Percentiles rank a stretch among this genome's conserved stretches.
These are phyloP conservation scores for Netelia inedita DNA, from an alignment of 2,888 invertebrate genomes.

Conservation along the genomic window DNA sequence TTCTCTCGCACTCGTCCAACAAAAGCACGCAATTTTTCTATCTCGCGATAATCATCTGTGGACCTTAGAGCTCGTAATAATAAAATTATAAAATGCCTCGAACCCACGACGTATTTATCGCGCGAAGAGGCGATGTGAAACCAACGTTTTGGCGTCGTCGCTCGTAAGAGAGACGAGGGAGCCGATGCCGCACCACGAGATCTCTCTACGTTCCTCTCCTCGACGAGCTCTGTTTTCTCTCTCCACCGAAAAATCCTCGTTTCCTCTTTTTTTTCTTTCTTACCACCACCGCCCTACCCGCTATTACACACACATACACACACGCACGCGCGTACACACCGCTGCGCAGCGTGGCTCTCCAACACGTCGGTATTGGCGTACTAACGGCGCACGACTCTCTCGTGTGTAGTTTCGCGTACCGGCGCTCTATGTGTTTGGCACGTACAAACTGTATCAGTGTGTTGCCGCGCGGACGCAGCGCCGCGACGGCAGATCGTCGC, in stretches of 20 bases:
- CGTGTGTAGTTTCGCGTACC: too few relatives aligned
- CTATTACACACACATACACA: neutral
- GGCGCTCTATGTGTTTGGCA: neutral
- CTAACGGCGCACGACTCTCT: neutral
- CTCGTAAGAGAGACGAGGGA: neutral
- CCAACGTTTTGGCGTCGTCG: neutral
- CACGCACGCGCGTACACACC: neutral
- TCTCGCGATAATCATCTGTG: neutral
- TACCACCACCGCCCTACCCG: neutral
- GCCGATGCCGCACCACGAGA: neutral
- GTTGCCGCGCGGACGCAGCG: conserved; percentile 67
- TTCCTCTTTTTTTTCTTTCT: neutral
- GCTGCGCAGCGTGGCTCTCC: neutral
- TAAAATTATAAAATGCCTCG: too few relatives aligned
- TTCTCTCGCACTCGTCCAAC: conserved; percentile 5
- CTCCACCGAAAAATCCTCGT: neutral
- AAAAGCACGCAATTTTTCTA: conserved; percentile 1
- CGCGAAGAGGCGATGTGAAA: neutral
- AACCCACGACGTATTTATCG: too few relatives aligned
- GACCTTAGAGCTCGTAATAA: neutral
- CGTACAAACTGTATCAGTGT: conserved; percentile 27
- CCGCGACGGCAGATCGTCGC: conserved; percentile 60
- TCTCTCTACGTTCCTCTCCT: neutral
- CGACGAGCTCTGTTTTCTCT: neutral
- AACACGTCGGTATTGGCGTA: neutral